Evolutionary conservation across 2,888 invertebrate species (phyloP), one percentile per base, ranked within the genome.

Genomic region (Spilarctia lutea): DNA sequence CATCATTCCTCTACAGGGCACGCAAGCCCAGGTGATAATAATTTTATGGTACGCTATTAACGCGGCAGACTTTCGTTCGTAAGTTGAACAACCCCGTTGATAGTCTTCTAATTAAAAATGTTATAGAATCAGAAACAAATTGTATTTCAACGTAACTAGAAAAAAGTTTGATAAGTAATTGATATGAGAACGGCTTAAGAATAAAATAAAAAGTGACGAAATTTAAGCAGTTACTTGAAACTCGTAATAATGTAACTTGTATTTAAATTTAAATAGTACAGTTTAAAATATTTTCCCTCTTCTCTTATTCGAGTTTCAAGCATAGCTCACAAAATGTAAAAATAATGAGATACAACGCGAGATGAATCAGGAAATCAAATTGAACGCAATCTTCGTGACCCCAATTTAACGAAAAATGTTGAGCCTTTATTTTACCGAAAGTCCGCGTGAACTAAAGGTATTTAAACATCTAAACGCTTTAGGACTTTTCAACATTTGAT

Each of bases 381-480:
- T 75, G 45, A 45, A 65, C 52, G 72, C 65, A 74, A 80, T 75
- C 69, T 79, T 65, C 30, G 48, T 71, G 68, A 70, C 71, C 70
- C 67, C n/a, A 75, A 83, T 77, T 75, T 72, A 24, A 65, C 73
- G 79, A 76, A 81, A 63, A 56, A 75, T 75, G 68, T 78, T 75
- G 67, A 67, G 66, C 75, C n/a, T 48, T 68, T 75, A 72, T 20
- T 68, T 65, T 60, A 39, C 20, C 30, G 35, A 73, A 56, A n/a
- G 24, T 30, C 69, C 35, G 20, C 66, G n/a, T 65, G 65, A 2
- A 45, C 39, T 65, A 2, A 71, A 35, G 24, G 74, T 69, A 73
- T 6, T 7, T 4, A 3, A 33, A 33, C 8, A 39, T 45, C 27
- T 60, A 60, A 60, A 13, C 11, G 8, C 3, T 56, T 30, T 13